Evolutionary conservation across 2,888 invertebrate species (phyloP), one percentile per base, ranked within the genome.

Genomic region (Ophion obscuratus): DNA sequence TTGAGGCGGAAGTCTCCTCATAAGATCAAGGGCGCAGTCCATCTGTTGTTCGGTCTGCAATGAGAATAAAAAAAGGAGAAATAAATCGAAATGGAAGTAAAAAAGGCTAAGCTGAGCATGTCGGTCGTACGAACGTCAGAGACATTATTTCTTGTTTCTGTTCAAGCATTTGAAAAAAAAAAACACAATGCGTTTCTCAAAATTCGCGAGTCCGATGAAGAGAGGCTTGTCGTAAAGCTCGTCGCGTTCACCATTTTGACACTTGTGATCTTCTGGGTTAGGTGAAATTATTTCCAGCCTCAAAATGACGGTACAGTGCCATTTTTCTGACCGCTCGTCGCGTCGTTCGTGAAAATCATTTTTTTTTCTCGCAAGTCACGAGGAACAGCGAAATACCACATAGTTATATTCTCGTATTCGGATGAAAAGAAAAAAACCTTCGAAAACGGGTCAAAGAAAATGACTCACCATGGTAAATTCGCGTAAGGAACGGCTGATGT

Each of bases 1-100:
- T 95, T 99, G 99, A 89, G 99, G 99, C 90, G 99, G 99, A 94
- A 99, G 95, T 92, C 99, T 97, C 93, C 99, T 96, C 99, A 99
- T 99, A 94, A 99, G 96, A 95, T 99, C 99, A 91, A 99, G 95
- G 75, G 99, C 99, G 95, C 99, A 99, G 95, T 99, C 99, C 96
- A 99, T 97, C 95, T 99, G 98, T 95, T 98, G 97, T 94, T 98
- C 98, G 94, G 97, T 97, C 98, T 98, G 94, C n/a, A 57, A 64
- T 11, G n/a, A 14, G 36, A 61, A 6, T 40, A 75, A 40, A 27
- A n/a, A 57, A 64, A 17, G 27, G 36, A 27, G 20, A 31, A 20
- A 4, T 4, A 31, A 70, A 70, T 14, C 31, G 53, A 64, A 66
- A 53, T 36, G 17, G 57, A 77, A 2, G 53, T 44, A 59, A 10